These are phyloP conservation scores for Acridotheres tristis DNA, from an alignment of 2,797 vertebrate genomes.

Conservation along the genomic window DNA sequence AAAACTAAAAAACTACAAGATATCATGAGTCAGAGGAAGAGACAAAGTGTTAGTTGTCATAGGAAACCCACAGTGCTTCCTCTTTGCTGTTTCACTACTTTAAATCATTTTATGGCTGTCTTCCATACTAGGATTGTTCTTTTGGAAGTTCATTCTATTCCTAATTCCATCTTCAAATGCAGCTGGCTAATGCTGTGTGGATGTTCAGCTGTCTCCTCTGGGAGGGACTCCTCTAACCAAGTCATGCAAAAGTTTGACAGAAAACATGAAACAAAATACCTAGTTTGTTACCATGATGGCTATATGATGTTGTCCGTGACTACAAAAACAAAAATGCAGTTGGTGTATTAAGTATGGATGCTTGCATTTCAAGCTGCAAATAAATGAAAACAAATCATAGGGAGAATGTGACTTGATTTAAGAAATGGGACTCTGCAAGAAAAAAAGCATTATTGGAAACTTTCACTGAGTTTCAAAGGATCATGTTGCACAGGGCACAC, in stretches of 20 bases:
- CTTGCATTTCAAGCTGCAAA: conserved; percentile 55
- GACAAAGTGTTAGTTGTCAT: neutral
- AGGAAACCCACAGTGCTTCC: conserved; percentile 14
- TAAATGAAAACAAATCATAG: conserved; percentile 50
- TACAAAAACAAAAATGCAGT: neutral
- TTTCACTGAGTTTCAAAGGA: neutral
- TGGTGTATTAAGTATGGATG: conserved; percentile 10
- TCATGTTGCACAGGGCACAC: neutral
- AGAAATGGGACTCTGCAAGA: neutral
- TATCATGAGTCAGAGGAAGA: neutral
- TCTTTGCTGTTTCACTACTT: conserved; percentile 19
- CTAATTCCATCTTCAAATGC: conserved; percentile 51
- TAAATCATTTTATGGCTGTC: conserved; percentile 41
- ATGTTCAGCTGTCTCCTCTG: conserved; percentile 41
- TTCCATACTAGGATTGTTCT: conserved; percentile 33
- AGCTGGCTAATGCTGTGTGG: conserved; percentile 37
- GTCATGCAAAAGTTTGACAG: neutral
- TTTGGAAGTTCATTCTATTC: conserved; percentile 48
- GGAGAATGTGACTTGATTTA: neutral
- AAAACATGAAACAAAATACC: conserved; percentile 29
- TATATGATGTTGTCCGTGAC: conserved; percentile 31
- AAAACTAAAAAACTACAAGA: neutral
- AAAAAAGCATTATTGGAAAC: neutral
- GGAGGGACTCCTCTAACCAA: conserved; percentile 34
- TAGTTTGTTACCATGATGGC: neutral